A percentile compares a stretch with the other conserved stretches of the same genome.
Conservation (phyloP, 2,888 invertebrate genomes). For the Aporophyla lueneburgensis region DNA sequence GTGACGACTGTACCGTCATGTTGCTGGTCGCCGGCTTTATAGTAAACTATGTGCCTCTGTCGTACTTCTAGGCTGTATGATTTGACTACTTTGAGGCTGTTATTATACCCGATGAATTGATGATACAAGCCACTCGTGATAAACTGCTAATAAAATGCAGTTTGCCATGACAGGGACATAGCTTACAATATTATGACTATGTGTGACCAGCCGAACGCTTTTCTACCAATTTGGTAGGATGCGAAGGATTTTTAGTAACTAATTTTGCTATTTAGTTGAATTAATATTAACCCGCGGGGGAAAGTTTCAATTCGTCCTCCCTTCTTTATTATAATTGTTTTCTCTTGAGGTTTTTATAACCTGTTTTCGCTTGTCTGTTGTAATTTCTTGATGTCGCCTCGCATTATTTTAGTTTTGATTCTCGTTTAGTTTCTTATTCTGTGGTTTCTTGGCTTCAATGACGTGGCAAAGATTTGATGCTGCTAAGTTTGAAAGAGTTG, state of each 20-base stretch:
- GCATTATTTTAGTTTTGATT: slow-evolving; percentile 78
- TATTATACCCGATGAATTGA: slow-evolving; percentile 3
- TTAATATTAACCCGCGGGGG: slow-evolving; percentile 70
- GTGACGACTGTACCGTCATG: slow-evolving; percentile 61
- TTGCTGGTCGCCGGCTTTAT: slow-evolving; percentile 61
- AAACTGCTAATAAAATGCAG: slow-evolving; percentile 13
- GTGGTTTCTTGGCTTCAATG: slow-evolving; percentile 49
- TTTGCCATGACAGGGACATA: slow-evolving; percentile 31
- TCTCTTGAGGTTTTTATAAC: slow-evolving; percentile 72
- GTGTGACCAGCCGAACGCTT: slow-evolving; percentile 65
- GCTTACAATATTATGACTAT: slow-evolving; percentile 43
- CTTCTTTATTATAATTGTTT: slow-evolving; percentile 62
- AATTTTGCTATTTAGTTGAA: slow-evolving; percentile 71
- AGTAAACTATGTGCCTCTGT: slow-evolving; percentile 52
- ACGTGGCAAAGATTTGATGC: slow-evolving; percentile 60
- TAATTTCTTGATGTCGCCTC: slow-evolving; percentile 74
- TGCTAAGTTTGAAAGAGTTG: slow-evolving; percentile 19
- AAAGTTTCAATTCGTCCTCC: slow-evolving; percentile 76
- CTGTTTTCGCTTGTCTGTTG: slow-evolving; percentile 72
- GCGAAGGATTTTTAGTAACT: slow-evolving; percentile 68
- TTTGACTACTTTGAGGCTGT: slow-evolving; percentile 24
- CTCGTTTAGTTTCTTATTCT: slow-evolving; percentile 71
- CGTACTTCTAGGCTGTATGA: slow-evolving; percentile 21
- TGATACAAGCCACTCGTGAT: slow-evolving; percentile 1
- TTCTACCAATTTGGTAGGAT: slow-evolving; percentile 58